Percentiles rank a stretch among this genome's conserved stretches.
Conservation (phyloP, 2,888 invertebrate species). For the Helleia helle region DNA sequence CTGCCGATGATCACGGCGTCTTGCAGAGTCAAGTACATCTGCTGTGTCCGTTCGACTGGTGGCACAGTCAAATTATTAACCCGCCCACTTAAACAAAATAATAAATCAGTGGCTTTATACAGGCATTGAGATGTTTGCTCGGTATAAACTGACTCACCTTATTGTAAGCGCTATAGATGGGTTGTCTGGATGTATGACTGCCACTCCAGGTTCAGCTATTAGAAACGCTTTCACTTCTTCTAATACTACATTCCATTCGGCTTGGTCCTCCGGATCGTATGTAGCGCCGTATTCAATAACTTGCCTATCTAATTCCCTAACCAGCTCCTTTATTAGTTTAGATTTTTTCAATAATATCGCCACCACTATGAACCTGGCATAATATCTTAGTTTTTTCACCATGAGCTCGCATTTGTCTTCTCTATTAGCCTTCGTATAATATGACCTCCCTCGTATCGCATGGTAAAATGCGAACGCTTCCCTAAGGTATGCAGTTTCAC, state of each 20-base stretch:
- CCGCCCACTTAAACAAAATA: conserved; percentile 16
- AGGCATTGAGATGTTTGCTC: not conserved
- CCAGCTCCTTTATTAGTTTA: conserved; percentile 92
- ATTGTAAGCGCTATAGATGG: conserved; percentile 90
- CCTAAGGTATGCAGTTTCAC: conserved; percentile 95
- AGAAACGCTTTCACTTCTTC: conserved; percentile 96
- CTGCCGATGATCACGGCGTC: conserved; percentile 96
- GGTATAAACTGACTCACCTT: conserved; percentile 75
- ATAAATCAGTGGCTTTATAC: too few relatives aligned
- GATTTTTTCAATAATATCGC: conserved; percentile 94
- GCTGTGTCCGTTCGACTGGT: conserved; percentile 88
- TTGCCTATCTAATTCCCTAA: conserved; percentile 93
- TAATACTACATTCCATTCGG: conserved; percentile 95
- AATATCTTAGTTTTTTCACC: conserved; percentile 96
- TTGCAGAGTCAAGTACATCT: conserved; percentile 90
- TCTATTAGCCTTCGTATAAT: conserved; percentile 94
- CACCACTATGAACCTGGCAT: conserved; percentile 96
- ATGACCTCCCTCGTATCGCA: conserved; percentile 93
- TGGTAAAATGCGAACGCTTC: conserved; percentile 98
- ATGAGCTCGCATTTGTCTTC: conserved; percentile 96
- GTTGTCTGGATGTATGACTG: conserved; percentile 90
- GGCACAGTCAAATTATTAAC: conserved; percentile 62
- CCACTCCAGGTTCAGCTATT: conserved; percentile 91
- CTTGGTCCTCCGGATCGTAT: conserved; percentile 97
- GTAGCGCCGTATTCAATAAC: conserved; percentile 96